Evolutionary conservation across 2,797 vertebrate genomes (phyloP).

Genomic region (Sphaeramia orbicularis): DNA sequence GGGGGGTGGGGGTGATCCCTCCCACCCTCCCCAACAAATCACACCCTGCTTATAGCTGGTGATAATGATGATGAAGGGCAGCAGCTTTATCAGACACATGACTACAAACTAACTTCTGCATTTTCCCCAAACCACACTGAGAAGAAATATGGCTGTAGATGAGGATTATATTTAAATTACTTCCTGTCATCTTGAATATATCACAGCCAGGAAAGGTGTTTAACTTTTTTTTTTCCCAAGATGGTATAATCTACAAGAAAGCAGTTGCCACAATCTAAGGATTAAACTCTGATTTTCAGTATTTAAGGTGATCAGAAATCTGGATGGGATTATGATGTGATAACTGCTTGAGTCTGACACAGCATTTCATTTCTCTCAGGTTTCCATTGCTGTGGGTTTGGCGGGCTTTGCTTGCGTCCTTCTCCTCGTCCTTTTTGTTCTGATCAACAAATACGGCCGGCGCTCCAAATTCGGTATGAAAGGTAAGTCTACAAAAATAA

Average conservation of each 20-base stretch:
- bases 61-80: conserved; percentile 6
- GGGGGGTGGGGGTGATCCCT: too few species aligned
- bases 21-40: too few species aligned
- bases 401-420: conserved; percentile 96
- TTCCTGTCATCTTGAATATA: conserved; percentile 29
- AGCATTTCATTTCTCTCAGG: conserved; percentile 78
- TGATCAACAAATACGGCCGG: conserved; percentile 99
- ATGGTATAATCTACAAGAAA: conserved; percentile 29
- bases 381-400: conserved; percentile 95
- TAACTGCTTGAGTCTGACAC: conserved; percentile 40
- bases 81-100: conserved; percentile 4
- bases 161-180: conserved; percentile 39
- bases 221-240: conserved; percentile 30
- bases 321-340: conserved; percentile 24
- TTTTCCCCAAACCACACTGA: background rate
- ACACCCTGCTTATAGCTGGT: background rate
- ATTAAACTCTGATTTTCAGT: conserved; percentile 40
- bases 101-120: conserved; percentile 4
- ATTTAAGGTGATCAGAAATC: conserved; percentile 45
- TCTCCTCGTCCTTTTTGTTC: conserved; percentile 95
- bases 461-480: conserved; percentile 99
- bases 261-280: conserved; percentile 27
- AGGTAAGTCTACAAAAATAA: conserved; percentile 85
- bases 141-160: conserved; percentile 36
- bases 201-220: conserved; percentile 35